phyloP scores from a whole-genome alignment of 2,113 vertebrate species.

The Colistium nudipinnis region DNA sequence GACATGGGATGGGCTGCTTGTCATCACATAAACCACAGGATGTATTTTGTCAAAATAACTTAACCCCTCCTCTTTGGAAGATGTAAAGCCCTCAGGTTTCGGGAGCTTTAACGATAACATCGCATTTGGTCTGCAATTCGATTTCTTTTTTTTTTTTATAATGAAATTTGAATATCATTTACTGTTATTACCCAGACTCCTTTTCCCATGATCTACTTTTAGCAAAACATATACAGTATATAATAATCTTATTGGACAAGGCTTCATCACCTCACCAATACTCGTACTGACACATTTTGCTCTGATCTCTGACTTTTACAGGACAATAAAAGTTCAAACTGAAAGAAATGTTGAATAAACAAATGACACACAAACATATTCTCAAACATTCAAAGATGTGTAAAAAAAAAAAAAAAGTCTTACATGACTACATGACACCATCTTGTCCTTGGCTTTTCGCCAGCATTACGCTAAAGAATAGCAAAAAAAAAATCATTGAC shows the following conservation, averaged over 20 bases:
- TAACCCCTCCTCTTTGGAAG: conserved; percentile 31
- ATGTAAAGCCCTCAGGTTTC: conserved; percentile 14
- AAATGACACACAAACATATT: not conserved
- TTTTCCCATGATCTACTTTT: too few species aligned
- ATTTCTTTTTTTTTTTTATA: not conserved
- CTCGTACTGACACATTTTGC: too few species aligned
- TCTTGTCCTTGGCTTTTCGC: not conserved
- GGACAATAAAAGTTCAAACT: not conserved
- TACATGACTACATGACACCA: not conserved
- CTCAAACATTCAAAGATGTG: too few species aligned
- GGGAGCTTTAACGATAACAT: not conserved
- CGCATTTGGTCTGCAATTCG: too few species aligned
- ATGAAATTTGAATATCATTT: too few species aligned
- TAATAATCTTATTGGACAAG: not conserved
- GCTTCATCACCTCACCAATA: too few species aligned
- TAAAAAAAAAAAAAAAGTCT: not conserved
- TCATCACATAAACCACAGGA: conserved; percentile 67
- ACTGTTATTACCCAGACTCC: too few species aligned
- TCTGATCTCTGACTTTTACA: not conserved
- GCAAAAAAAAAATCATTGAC: conserved; percentile 52
- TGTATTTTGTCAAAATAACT: conserved; percentile 75
- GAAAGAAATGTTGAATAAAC: not conserved
- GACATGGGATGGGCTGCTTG: conserved; percentile 39
- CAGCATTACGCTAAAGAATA: conserved; percentile 6
- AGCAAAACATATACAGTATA: too few species aligned